A percentile compares a stretch with the other conserved stretches of the same genome.
These are phyloP conservation scores for Tragelaphus buxtoni DNA, from an alignment of 2,113 vertebrate species.

Conservation along the genomic window DNA sequence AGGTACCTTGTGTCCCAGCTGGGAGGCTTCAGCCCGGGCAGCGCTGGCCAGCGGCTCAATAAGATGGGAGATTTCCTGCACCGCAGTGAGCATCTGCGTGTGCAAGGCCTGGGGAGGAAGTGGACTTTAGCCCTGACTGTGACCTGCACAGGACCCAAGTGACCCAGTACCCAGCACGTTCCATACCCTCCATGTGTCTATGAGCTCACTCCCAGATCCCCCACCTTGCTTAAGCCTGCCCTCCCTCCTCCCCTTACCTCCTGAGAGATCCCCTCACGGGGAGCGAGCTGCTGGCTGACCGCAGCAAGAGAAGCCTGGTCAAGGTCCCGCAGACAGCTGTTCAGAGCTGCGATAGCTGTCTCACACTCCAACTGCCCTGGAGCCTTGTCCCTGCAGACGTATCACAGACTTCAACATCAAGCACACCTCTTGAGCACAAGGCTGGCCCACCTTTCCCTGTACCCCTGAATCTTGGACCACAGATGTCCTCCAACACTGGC, in stretches of 20 bases:
- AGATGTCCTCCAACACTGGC: background rate
- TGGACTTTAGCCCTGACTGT: background rate
- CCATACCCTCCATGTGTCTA: background rate
- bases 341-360: conserved; percentile 93
- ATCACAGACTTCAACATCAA: conserved; percentile 22
- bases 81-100: conserved; percentile 96
- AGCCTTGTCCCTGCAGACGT: conserved; percentile 90
- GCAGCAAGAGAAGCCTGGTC: conserved; percentile 96
- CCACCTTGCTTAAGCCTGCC: background rate
- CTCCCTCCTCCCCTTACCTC: conserved; percentile 83
- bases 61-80: conserved; percentile 96
- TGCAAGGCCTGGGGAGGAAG: conserved; percentile 88
- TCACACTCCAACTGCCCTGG: conserved; percentile 97
- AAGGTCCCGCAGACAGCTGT: conserved; percentile 92
- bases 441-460: background rate
- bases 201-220: background rate
- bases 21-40: conserved; percentile 92
- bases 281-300: conserved; percentile 95
- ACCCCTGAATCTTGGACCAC: background rate
- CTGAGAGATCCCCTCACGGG: conserved; percentile 94
- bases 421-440: background rate
- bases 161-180: background rate
- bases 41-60: conserved; percentile 93
- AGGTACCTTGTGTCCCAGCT: conserved; percentile 97
- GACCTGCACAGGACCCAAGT: background rate